Base-by-base conservation (phyloP, 2,888 invertebrate species). In the Pollenia angustigena region DNA sequence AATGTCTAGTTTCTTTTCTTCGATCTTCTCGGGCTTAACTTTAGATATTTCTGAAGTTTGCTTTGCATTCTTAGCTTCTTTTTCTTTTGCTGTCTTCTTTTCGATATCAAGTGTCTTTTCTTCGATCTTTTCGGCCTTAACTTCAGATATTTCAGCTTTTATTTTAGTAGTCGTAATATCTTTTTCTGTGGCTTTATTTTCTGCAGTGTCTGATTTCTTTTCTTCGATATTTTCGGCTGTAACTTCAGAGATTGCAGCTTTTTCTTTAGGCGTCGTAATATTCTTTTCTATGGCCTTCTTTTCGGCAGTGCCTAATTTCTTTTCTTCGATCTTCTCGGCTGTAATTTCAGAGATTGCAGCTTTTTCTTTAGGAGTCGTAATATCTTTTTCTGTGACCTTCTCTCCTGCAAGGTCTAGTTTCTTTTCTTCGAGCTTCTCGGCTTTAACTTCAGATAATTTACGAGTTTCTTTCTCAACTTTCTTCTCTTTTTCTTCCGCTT, bases 161-260 rank as follows among this genome's bases (percentile, higher is more conserved):
- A 23, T 23, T 18, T 42, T 14, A 8, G 54, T 44, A 18, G 52
- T 16, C 12, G 64, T 90, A 64, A 85, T 85, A 78, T 90, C 89
- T 16, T 80, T 46, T 6, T 64, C 81, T 46, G 86, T 75, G 4
- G 69, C 64, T 32, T 68, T 68, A 4, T 58, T 40, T 1, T 62
- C 40, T 56, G 66, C 52, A 32, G 48, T 23, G 42, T 72, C 50
- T 10, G 44, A 8, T 46, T 64, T 71, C 66, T 46, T 75, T 23
- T 48, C 74, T 46, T 68, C 54, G 6, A 56, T 60, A 11, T 81
- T 64, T 32, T 87, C 81, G 7, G 44, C 6, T 50, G 69, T 56
- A 12, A 64, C 23, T 44, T 85, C 79, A 3, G 66, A 32, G 18
- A 69, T 12, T 40, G 79, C 81, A 10, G 78, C 40, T n/a, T 72